Evolutionary conservation across 2,888 invertebrate genomes (phyloP).

Genomic region (Lasioglossum pauxillum): DNA sequence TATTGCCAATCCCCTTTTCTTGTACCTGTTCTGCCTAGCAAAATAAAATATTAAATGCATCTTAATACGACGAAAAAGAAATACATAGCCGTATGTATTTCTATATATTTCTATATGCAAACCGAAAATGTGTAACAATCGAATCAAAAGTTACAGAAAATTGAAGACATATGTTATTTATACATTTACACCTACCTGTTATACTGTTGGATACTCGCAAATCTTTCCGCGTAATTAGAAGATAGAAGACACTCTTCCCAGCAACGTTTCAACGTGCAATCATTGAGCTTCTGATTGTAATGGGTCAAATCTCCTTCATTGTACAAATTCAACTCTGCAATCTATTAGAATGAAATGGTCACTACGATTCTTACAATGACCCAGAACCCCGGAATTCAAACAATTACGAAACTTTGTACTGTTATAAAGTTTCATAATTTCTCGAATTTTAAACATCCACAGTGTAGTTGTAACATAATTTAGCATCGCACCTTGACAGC

Average conservation of each 20-base stretch:
- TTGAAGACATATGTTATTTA: background rate
- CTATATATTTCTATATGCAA: no score
- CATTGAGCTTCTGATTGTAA: constrained; percentile 90
- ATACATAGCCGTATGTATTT: no score
- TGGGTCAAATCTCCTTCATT: constrained; percentile 91
- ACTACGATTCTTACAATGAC: background rate
- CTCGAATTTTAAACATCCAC: background rate
- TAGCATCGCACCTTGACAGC: constrained; percentile 86
- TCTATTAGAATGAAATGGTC: constrained; percentile 75
- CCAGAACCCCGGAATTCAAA: background rate
- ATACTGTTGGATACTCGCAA: constrained; percentile 87
- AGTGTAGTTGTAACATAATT: background rate
- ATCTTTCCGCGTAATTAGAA: constrained; percentile 88
- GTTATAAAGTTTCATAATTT: no score
- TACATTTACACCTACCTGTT: constrained; percentile 87
- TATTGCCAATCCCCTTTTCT: constrained; percentile 93
- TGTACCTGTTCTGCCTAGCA: constrained; percentile 91
- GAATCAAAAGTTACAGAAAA: background rate
- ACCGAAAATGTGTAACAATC: background rate
- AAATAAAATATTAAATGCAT: constrained; percentile 36
- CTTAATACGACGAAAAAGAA: background rate
- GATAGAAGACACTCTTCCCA: constrained; percentile 91
- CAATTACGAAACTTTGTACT: no score
- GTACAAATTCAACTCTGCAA: constrained; percentile 91
- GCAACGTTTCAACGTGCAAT: constrained; percentile 91